Base-by-base conservation (phyloP, 1,140 invertebrate genomes). In the Drosophila santomea region DNA sequence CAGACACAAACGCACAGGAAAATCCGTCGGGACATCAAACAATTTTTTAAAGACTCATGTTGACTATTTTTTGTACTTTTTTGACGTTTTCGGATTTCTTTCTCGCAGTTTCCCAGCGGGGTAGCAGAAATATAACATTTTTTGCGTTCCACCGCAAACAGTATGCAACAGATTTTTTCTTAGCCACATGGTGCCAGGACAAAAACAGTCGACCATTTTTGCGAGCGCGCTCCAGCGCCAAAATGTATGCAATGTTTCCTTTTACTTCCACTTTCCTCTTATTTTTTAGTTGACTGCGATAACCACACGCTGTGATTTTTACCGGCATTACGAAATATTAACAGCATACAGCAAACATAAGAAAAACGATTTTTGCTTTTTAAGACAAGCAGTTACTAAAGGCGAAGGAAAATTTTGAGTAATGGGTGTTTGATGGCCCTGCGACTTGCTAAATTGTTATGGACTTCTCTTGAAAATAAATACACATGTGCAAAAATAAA, bases 291-390 rank as follows among this genome's bases (percentile, higher is more conserved):
- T 58, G 54, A 43, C 44, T 48, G 68, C 48, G 68, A 44, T 38
- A 64, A 62, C 64, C 83, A 80, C 81, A 82, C 50, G 82, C 82
- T 85, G 82, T 63, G 82, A 85, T 85, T 85, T 85, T 88, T 85
- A 85, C 83, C 81, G 83, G 78, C 83, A 82, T 82, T 82, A 88
- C 82, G 63, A 82, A 85, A 88, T 88, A 85, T 82, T 86, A 85
- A 88, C 82, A 85, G 68, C 68, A 64, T 58, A 75, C 74, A 72
- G 66, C 63, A 78, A 86, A 72, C 78, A 75, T 59, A 51, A 72
- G 50, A 41, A 76, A 86, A 68, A 64, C 66, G 64, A 71, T 69
- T 57, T 71, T 71, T 69, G 43, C 64, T 17, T 69, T 69, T 57
- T 28, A 57, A 69, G 63, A 45, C 23, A 35, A 36, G 10, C 51